Base-by-base conservation (phyloP, 2,888 invertebrate genomes). In the Himalopsyche anomala region DNA sequence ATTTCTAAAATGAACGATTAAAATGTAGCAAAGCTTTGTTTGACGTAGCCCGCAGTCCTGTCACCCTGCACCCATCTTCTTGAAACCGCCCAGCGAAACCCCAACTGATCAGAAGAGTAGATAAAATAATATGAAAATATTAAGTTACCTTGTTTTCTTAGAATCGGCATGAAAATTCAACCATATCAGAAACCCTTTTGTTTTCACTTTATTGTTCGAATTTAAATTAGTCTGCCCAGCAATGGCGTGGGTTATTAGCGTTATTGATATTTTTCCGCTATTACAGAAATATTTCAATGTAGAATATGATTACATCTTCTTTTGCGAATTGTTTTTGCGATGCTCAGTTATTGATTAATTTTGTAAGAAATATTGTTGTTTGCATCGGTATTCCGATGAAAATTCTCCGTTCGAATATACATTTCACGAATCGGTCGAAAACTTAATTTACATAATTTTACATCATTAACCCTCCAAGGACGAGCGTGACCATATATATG, bases 61-160 rank as follows among this genome's bases (percentile, higher is more conserved):
- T 74, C 36, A 12, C 74, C 74, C 62, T 19, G 0, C 36, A 36
- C 74, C 74, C 38, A 51, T 36, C n/a, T 74, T 74, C 36, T 74
- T 36, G 36, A 36, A 19, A 36, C 74, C 74, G 36, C 74, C 74
- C 74, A 38, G 74, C 74, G 74, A 74, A 74, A 36, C 36, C 74
- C 74, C 74, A 15, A 12, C 74, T 74, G 74, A 74, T 74, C 74
- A 74, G 74, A 12, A 74, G 74, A 38, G 74, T 74, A 74, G 74
- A 74, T 74, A 74, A 74, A 74, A 36, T 38, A 74, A 74, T 36
- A 74, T 74, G 74, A 74, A 74, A 74, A 74, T 74, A 74, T 74
- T 74, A 36, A 74, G 74, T 74, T 74, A 74, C 74, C 15, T 38
- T 19, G 36, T 36, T 74, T 74, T 74, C 74, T 15, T 4, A 36